Percentiles rank a stretch among this genome's conserved stretches.
These are phyloP conservation scores for Caiman crocodilus DNA, from an alignment of 2,797 vertebrate species.

Conservation along the genomic window DNA sequence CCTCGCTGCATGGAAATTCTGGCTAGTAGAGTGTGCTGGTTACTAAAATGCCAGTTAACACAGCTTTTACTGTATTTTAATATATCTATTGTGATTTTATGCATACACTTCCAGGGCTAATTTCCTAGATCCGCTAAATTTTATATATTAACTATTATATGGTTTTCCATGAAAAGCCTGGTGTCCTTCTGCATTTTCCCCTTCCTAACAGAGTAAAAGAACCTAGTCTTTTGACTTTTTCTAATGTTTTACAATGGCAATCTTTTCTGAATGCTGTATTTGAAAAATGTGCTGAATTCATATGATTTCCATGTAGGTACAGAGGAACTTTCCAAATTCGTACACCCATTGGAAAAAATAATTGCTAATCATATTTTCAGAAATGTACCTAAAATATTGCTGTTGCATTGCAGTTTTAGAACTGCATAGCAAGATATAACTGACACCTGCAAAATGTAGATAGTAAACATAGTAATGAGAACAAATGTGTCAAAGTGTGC, in stretches of 20 bases:
- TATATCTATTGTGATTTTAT: not conserved
- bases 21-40: too few species aligned
- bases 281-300: conserved; percentile 19
- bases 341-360: not conserved
- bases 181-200: not conserved
- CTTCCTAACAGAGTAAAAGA: not conserved
- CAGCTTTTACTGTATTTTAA: not conserved
- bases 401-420: fast-evolving
- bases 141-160: not conserved
- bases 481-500: conserved; percentile 33
- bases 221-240: not conserved
- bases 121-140: not conserved
- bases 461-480: conserved; percentile 19
- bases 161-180: not conserved
- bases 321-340: conserved; percentile 14
- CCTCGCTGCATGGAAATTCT: too few species aligned
- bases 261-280: not conserved
- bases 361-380: conserved; percentile 27
- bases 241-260: not conserved
- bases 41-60: too few species aligned
- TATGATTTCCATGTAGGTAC: not conserved
- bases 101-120: too few species aligned
- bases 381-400: conserved; percentile 7
- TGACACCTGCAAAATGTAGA: not conserved
- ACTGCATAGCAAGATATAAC: not conserved